These are phyloP conservation scores for Nudaria mundana DNA, from an alignment of 2,888 invertebrate genomes.

Conservation along the genomic window DNA sequence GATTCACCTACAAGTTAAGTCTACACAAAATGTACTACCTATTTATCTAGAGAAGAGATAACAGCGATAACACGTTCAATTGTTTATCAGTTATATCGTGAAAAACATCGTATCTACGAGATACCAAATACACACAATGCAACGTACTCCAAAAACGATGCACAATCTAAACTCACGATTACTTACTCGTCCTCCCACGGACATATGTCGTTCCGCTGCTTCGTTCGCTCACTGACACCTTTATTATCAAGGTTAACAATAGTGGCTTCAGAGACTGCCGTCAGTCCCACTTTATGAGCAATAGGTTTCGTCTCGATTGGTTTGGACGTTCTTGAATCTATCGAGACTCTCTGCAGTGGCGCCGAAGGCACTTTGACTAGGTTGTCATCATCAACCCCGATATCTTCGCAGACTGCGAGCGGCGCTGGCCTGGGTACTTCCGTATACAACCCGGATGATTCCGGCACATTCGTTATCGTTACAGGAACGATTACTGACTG, in stretches of 20 bases:
- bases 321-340: constrained; percentile 50
- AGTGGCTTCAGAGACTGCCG: constrained; percentile 68
- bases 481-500: constrained; percentile 5
- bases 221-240: constrained; percentile 55
- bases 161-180: constrained; percentile 45
- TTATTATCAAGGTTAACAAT: constrained; percentile 71
- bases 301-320: constrained; percentile 59
- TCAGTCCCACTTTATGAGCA: constrained; percentile 68
- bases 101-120: constrained; percentile 9
- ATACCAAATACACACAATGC: constrained; percentile 19
- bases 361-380: constrained; percentile 78
- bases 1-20: constrained; percentile 11
- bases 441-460: constrained; percentile 14
- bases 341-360: constrained; percentile 53
- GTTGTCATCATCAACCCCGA: constrained; percentile 85
- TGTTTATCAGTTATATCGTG: constrained; percentile 9
- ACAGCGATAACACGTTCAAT: constrained; percentile 10
- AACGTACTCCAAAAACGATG: constrained; percentile 28
- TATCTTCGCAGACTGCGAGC: constrained; percentile 85
- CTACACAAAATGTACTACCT: constrained; percentile 8
- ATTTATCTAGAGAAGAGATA: constrained; percentile 4
- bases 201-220: constrained; percentile 90
- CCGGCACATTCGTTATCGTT: constrained; percentile 12
- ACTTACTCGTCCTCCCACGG: constrained; percentile 98
- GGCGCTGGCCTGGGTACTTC: constrained; percentile 71